Percentiles rank a stretch among this genome's conserved stretches.
phyloP scores from a whole-genome alignment of 2,113 vertebrate species.

The Phainopepla nitens region DNA sequence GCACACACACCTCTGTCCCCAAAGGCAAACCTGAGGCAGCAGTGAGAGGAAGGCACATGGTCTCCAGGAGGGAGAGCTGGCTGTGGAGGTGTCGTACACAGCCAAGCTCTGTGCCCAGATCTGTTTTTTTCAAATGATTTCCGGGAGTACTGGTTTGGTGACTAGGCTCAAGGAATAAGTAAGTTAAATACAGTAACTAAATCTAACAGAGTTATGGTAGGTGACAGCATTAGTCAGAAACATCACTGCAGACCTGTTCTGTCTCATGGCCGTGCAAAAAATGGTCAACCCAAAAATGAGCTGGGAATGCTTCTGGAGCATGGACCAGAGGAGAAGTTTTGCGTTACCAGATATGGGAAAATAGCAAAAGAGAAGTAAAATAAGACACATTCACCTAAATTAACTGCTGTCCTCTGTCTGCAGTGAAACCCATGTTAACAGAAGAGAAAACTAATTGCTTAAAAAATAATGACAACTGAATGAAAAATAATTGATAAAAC shows the following conservation, averaged over 20 bases:
- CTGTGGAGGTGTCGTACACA: rapidly evolving
- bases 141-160: background rate
- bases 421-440: background rate
- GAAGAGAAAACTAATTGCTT: background rate
- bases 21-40: background rate
- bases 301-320: background rate
- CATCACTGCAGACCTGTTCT: background rate
- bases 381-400: background rate
- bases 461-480: background rate
- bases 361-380: background rate
- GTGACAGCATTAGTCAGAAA: background rate
- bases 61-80: background rate
- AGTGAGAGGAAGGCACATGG: background rate
- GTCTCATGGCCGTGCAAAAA: background rate
- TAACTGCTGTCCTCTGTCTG: background rate
- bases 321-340: background rate
- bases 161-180: background rate
- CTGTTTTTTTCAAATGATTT: background rate
- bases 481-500: background rate
- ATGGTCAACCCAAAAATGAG: background rate
- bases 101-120: background rate
- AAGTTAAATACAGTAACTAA: background rate
- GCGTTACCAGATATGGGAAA: background rate
- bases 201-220: background rate
- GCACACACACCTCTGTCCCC: background rate